Base-by-base conservation (phyloP, 2,797 vertebrate genomes). In the Rhinophrynus dorsalis region DNA sequence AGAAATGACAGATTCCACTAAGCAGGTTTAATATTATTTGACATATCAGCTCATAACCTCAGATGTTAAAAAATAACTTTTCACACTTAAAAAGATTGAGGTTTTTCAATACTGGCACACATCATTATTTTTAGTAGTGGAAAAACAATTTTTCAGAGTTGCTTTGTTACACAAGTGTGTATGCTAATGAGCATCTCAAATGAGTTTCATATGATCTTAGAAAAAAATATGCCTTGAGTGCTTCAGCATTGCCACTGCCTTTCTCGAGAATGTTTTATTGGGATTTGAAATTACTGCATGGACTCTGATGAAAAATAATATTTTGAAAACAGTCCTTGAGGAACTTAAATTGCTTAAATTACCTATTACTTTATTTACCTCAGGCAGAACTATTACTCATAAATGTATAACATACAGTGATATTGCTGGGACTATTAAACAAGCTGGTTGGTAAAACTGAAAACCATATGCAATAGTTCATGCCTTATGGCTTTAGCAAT, bases 381-480 rank as follows among this genome's bases (percentile, higher is more conserved):
- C 26, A 76, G 67, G 65, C 64, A 30, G 47, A 75, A 84, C 81
- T 85, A 82, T 79, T 80, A 51, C 33, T 76, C 75, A 77, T 79
- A 85, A 88, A 87, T 81, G 35, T 80, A 79, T 78, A 80, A 74
- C 79, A 86, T 84, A 78, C 42, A 80, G 8, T 23, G 65, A 55
- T 78, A 78, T 10, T 73, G 45, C 45, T 68, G 29, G 13, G 21
- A 15, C 48, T 54, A 61, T 51, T 55, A 56, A 67, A 59, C 8
- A 45, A 56, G 51, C 42, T 35, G 38, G 32, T 67, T 66, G 62
- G 57, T 60, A 37, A 38, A 47, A 70, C 42, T 64, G 32, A 64
- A 71, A 71, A 52, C 32, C 68, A 58, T 58, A 58, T 40, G 35
- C 21, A 51, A 37, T 13, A 30, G 35, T 38, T 45, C 27, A 38